Evolutionary conservation across 2,797 vertebrate species (phyloP).

Genomic region (Liasis olivaceus): DNA sequence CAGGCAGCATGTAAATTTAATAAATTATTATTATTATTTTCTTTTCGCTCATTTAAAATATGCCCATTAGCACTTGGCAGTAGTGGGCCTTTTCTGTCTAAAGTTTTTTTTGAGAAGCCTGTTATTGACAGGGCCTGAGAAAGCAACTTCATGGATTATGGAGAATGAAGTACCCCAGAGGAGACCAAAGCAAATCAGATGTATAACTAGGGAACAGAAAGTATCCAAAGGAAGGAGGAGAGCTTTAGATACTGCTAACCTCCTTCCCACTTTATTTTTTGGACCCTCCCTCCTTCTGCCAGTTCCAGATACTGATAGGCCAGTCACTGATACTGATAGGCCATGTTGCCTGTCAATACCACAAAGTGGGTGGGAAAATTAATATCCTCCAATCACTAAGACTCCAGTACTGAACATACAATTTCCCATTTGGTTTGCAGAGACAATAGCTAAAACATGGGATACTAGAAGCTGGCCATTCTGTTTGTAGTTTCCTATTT

Average conservation of each 20-base stretch:
- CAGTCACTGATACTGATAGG: not conserved
- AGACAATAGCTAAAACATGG: not conserved
- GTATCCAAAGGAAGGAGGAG: not conserved
- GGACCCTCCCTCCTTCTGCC: not conserved
- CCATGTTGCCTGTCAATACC: not conserved
- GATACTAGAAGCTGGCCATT: not conserved
- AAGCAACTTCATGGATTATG: not conserved
- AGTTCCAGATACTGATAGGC: not conserved
- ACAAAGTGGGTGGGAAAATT: not conserved
- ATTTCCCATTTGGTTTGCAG: not conserved
- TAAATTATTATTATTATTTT: no score
- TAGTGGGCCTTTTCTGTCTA: not conserved
- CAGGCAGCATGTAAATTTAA: no score
- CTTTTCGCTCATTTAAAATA: not conserved
- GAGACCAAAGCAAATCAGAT: not conserved
- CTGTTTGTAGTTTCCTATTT: not conserved
- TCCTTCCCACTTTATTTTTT: not conserved
- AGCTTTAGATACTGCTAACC: not conserved
- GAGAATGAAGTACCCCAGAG: not conserved
- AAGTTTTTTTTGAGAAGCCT: not conserved
- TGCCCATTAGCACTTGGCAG: not conserved
- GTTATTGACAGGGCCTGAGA: constrained; percentile 11
- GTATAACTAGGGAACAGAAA: not conserved
- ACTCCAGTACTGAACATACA: not conserved
- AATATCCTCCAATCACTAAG: not conserved